Percentiles rank a stretch among this genome's conserved stretches.
Conservation (phyloP, 2,797 vertebrate species). For the Macroramphosus scolopax region DNA sequence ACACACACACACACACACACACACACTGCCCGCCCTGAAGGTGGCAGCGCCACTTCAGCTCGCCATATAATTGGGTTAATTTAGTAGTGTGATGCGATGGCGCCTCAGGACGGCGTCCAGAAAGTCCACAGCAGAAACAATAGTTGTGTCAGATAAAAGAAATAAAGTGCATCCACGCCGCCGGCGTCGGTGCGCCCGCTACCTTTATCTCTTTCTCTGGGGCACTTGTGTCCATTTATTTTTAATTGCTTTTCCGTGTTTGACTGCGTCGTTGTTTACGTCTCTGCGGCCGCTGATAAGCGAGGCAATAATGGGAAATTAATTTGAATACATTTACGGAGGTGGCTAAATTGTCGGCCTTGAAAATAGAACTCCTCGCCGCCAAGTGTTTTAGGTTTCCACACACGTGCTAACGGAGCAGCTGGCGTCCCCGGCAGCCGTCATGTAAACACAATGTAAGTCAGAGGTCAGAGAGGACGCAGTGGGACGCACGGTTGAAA, state of each 20-base stretch:
- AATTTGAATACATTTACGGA: constrained; percentile 65
- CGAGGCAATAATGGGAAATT: constrained; percentile 60
- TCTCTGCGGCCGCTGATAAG: constrained; percentile 63
- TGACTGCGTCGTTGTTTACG: constrained; percentile 66
- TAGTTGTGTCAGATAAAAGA: no score
- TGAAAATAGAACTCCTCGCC: constrained; percentile 12
- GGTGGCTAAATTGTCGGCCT: constrained; percentile 40
- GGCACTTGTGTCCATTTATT: constrained; percentile 60
- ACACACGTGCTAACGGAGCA: constrained; percentile 16
- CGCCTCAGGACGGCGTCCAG: constrained; percentile 35
- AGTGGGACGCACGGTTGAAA: no score
- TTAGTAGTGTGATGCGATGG: constrained; percentile 51
- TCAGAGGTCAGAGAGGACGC: constrained; percentile 24
- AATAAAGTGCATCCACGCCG: no score
- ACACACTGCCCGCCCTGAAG: constrained; percentile 16
- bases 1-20: constrained; percentile 9
- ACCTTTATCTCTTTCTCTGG: constrained; percentile 52
- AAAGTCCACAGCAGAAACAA: constrained; percentile 35
- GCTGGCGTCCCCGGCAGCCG: constrained; percentile 20
- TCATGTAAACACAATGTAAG: constrained; percentile 33
- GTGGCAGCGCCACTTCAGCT: constrained; percentile 44
- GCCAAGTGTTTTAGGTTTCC: constrained; percentile 5
- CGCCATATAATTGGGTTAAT: constrained; percentile 58
- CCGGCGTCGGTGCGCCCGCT: no score
- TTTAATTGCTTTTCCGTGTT: constrained; percentile 70